Evolutionary conservation across 1,140 invertebrate genomes (phyloP).

Genomic region (Forficula auricularia): DNA sequence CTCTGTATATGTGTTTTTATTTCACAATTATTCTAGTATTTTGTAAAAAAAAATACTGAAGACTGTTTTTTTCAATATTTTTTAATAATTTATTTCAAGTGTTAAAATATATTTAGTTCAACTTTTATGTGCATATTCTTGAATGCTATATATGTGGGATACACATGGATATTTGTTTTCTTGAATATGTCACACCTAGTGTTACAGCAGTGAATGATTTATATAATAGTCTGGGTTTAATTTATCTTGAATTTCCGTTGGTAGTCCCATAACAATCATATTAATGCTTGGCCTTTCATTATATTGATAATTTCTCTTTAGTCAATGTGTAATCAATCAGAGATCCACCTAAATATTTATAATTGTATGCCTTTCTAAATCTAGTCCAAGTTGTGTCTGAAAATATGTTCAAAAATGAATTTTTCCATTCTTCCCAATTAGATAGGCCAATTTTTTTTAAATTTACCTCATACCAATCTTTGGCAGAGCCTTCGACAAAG

Average conservation of each 20-base stretch:
- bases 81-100: too few species aligned
- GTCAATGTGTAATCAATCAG: neutral
- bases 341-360: conserved; percentile 5
- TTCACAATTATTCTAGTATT: too few species aligned
- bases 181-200: too few species aligned
- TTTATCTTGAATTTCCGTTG: conserved; percentile 4
- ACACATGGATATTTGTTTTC: too few species aligned
- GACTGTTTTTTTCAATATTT: too few species aligned
- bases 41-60: too few species aligned
- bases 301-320: neutral
- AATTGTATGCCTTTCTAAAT: conserved; percentile 5
- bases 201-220: too few species aligned
- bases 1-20: too few species aligned
- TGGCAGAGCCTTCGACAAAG: conserved; percentile 2
- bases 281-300: conserved; percentile 5
- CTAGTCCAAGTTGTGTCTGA: conserved; percentile 1
- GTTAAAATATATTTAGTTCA: too few species aligned
- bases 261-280: conserved; percentile 1
- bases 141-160: too few species aligned
- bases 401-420: conserved; percentile 5
- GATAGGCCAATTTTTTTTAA: conserved; percentile 2
- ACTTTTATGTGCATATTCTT: too few species aligned
- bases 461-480: conserved; percentile 7
- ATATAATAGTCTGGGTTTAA: conserved; percentile 5
- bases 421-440: conserved; percentile 5